These are phyloP conservation scores for Ptilodon capucinus DNA, from an alignment of 2,888 invertebrate genomes.

Conservation along the genomic window DNA sequence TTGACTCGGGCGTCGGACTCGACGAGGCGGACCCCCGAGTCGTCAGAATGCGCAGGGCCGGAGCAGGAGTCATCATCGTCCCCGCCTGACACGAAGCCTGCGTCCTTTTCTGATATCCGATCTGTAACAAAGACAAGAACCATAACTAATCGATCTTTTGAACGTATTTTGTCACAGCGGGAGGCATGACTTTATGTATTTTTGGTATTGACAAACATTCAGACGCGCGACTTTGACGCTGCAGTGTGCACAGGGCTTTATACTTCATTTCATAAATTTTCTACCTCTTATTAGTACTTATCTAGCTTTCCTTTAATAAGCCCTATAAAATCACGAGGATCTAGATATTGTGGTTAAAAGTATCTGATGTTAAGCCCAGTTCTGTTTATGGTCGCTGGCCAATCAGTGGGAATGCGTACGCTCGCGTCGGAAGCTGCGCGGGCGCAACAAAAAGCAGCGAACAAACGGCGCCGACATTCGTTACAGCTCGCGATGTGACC, in stretches of 20 bases:
- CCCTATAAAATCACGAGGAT: no score
- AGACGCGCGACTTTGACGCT: no score
- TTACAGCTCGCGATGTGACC: constrained; percentile 37
- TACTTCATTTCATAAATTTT: no score
- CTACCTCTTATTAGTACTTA: no score
- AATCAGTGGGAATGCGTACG: constrained; percentile 29
- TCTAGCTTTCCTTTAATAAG: no score
- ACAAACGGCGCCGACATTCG: constrained; percentile 39
- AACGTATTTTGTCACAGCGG: no score
- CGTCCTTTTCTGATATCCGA: constrained; percentile 83
- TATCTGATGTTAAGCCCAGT: neutral
- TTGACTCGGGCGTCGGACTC: constrained; percentile 80
- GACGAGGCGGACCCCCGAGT: constrained; percentile 74
- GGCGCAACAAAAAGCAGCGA: constrained; percentile 21
- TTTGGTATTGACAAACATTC: no score
- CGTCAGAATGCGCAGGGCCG: constrained; percentile 78
- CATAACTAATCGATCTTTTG: neutral
- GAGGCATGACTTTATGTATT: no score
- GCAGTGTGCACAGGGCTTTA: no score
- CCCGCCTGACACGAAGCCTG: constrained; percentile 88
- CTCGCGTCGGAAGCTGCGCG: constrained; percentile 29
- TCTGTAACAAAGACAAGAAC: constrained; percentile 76
- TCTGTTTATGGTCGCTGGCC: constrained; percentile 5
- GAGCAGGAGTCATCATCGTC: constrained; percentile 86
- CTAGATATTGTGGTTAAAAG: constrained; percentile 1